phyloP scores from a whole-genome alignment of 2,888 invertebrate genomes.

The Luperina testacea region DNA sequence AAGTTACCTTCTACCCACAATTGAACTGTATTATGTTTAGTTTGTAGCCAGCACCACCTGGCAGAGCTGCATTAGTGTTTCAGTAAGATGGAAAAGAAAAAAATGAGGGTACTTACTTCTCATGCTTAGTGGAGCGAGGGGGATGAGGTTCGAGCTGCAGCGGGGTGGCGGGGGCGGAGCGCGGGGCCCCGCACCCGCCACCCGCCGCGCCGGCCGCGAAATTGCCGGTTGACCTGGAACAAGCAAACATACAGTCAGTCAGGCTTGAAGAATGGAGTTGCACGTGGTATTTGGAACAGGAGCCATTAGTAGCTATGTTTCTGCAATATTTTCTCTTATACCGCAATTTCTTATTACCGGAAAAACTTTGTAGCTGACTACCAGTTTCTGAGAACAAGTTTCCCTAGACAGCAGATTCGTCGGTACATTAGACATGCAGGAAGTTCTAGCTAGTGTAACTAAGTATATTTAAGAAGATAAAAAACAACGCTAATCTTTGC shows the following conservation, averaged over 20 bases:
- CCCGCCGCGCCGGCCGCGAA: constrained; percentile 89
- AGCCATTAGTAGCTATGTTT: constrained; percentile 17
- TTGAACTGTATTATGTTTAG: not conserved
- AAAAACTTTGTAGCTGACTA: constrained; percentile 1
- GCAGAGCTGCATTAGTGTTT: not conserved
- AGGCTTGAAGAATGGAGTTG: constrained; percentile 46
- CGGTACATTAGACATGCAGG: not conserved
- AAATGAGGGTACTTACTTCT: constrained; percentile 83
- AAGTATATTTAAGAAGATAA: not conserved
- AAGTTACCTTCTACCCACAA: not conserved
- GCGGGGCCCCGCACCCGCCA: constrained; percentile 91
- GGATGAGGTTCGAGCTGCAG: constrained; percentile 89
- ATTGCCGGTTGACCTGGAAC: constrained; percentile 91
- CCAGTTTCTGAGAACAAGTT: not conserved
- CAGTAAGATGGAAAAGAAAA: not conserved
- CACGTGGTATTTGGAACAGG: constrained; percentile 25
- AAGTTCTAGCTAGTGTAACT: not conserved
- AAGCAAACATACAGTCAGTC: constrained; percentile 63
- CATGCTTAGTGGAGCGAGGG: constrained; percentile 86
- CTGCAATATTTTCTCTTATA: constrained; percentile 31
- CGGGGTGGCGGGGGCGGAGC: constrained; percentile 93
- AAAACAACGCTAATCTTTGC: not conserved
- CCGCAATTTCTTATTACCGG: not conserved
- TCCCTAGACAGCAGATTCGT: not conserved
- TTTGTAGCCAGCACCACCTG: not conserved